Percentiles rank a stretch among this genome's conserved stretches.
Conservation (phyloP, 2,888 invertebrate species). For the Frankliniella fusca region DNA sequence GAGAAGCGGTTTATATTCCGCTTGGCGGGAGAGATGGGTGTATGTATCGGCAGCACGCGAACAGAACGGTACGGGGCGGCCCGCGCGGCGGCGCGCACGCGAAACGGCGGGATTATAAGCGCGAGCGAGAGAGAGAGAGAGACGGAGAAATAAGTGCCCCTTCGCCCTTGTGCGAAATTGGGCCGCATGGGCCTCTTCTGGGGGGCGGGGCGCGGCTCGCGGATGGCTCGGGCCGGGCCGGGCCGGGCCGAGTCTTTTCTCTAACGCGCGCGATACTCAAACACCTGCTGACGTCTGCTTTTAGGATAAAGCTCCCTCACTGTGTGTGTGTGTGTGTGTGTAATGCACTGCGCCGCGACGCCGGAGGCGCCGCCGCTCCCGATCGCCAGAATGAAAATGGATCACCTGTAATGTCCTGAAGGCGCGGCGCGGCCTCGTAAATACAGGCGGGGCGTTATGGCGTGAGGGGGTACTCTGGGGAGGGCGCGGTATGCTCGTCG, state of each 20-base stretch:
- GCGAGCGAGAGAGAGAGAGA: no score
- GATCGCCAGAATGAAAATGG: conserved; percentile 19
- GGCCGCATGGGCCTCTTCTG: background rate
- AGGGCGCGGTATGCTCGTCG: background rate
- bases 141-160: no score
- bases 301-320: background rate
- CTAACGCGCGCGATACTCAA: background rate
- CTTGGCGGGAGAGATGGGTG: background rate
- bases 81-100: background rate
- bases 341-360: background rate
- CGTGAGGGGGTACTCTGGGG: background rate
- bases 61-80: background rate
- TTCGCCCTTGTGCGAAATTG: background rate
- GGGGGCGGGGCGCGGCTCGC: no score
- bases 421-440: background rate
- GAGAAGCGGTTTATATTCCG: background rate
- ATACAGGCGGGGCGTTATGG: background rate
- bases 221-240: no score
- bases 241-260: no score
- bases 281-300: conserved; percentile 9
- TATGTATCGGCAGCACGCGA: background rate
- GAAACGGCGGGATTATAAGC: background rate
- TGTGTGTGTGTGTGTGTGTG: no score
- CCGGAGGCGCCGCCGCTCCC: background rate
- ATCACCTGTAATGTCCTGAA: conserved; percentile 6